A percentile compares a stretch with the other conserved stretches of the same genome.
Evolutionary conservation across 2,797 vertebrate genomes (phyloP).

Genomic region (Botia kubotai): DNA sequence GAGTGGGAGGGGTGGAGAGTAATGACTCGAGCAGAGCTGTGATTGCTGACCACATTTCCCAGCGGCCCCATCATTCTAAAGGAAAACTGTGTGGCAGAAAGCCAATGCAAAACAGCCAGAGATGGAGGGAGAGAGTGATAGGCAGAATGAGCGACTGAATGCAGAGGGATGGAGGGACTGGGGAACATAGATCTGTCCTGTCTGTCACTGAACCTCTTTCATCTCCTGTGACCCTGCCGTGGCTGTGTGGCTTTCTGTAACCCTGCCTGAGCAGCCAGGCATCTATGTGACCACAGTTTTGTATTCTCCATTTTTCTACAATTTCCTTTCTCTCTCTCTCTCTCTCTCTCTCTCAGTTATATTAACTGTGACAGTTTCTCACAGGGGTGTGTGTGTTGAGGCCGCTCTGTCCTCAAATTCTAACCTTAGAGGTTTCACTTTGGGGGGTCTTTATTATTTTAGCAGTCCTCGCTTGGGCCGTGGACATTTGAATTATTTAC

Average conservation of each 20-base stretch:
- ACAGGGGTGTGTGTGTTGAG: neutral
- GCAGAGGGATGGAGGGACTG: constrained; percentile 1
- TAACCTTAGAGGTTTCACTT: constrained; percentile 25
- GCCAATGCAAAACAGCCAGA: constrained; percentile 51
- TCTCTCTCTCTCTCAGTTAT: constrained; percentile 16
- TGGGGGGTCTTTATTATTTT: constrained; percentile 52
- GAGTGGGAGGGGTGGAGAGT: constrained; percentile 53
- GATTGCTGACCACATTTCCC: constrained; percentile 70
- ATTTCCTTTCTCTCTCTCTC: neutral
- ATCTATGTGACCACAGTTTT: constrained; percentile 1
- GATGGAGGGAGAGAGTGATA: constrained; percentile 28
- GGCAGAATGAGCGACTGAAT: constrained; percentile 32
- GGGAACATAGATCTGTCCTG: constrained; percentile 13
- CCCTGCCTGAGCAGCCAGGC: neutral
- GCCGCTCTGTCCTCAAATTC: neutral
- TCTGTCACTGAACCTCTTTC: constrained; percentile 14
- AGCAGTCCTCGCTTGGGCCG: constrained; percentile 15
- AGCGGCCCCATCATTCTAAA: constrained; percentile 60
- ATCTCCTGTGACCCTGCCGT: neutral
- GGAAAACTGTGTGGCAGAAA: constrained; percentile 37
- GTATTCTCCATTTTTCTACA: neutral
- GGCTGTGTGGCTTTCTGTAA: neutral
- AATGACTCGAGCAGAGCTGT: constrained; percentile 64
- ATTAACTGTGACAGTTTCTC: constrained; percentile 12
- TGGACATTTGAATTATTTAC: constrained; percentile 57